These are phyloP conservation scores for Pantherophis vulpinus DNA, from an alignment of 2,797 vertebrate species.

Conservation along the genomic window DNA sequence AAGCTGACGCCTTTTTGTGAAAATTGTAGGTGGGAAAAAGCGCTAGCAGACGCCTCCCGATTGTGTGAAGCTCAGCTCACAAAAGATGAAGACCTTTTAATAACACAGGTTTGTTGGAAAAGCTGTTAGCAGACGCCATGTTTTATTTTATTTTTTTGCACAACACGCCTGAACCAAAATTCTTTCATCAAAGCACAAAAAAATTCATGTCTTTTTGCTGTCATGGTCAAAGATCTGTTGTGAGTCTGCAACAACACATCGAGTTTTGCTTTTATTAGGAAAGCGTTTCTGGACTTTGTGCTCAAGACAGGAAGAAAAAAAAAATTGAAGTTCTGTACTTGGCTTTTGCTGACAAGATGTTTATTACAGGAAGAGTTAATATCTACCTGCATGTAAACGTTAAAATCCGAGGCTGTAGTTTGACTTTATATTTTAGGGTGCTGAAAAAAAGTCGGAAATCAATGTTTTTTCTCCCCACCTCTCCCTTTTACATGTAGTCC, in stretches of 20 bases:
- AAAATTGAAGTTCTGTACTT: not conserved
- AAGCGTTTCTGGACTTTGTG: not conserved
- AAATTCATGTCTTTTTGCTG: not conserved
- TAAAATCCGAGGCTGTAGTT: not conserved
- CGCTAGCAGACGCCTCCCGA: not conserved
- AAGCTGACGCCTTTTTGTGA: not conserved
- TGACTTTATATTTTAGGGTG: not conserved
- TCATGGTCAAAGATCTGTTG: not conserved
- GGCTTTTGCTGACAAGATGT: not conserved
- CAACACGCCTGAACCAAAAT: not conserved
- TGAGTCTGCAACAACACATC: not conserved
- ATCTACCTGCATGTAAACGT: not conserved
- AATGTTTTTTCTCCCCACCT: no score
- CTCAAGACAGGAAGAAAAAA: not conserved
- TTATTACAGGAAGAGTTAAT: not conserved
- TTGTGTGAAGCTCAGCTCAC: not conserved
- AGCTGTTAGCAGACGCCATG: not conserved
- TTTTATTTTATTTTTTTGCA: not conserved
- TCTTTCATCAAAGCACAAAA: not conserved
- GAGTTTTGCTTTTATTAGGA: not conserved
- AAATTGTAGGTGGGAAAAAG: not conserved
- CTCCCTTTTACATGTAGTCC: not conserved
- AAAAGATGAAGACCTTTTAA: not conserved
- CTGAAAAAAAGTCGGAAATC: not conserved
- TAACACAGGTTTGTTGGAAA: not conserved